These are phyloP conservation scores for Caenorhabditis panamensis DNA, from an alignment of 2,888 invertebrate species.

Conservation along the genomic window DNA sequence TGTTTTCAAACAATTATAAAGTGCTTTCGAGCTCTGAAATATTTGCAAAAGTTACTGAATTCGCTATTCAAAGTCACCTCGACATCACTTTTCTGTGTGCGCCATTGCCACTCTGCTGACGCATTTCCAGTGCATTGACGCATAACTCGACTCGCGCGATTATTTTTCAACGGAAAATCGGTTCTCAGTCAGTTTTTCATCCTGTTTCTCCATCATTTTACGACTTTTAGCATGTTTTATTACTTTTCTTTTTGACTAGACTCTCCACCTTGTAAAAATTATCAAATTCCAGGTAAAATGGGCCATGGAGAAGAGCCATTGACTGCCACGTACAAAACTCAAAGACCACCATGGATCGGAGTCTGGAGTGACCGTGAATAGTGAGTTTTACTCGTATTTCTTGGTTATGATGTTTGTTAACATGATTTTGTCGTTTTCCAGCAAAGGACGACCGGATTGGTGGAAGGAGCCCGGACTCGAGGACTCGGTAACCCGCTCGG, in stretches of 20 bases:
- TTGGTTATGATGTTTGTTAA: background rate
- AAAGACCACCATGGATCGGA: constrained; percentile 78
- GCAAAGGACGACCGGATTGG: constrained; percentile 78
- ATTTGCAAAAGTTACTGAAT: too few species aligned
- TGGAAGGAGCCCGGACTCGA: constrained; percentile 76
- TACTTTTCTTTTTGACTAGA: background rate
- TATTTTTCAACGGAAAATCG: constrained; percentile 5
- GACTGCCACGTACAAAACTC: constrained; percentile 73
- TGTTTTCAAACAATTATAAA: too few species aligned
- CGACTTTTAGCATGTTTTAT: background rate
- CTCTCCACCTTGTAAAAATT: background rate
- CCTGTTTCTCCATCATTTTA: background rate
- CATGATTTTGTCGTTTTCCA: constrained; percentile 56
- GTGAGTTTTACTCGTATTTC: constrained; percentile 57
- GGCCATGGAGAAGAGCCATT: constrained; percentile 75
- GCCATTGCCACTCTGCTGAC: background rate
- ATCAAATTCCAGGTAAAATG: constrained; percentile 56
- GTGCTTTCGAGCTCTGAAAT: too few species aligned
- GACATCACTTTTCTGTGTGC: too few species aligned
- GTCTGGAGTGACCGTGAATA: constrained; percentile 75
- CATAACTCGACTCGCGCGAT: constrained; percentile 12
- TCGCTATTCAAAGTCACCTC: too few species aligned
- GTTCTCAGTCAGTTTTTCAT: background rate
- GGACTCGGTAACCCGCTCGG: constrained; percentile 66
- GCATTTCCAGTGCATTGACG: constrained; percentile 23